phyloP scores from a whole-genome alignment of 2,888 invertebrate species.

The Spodoptera littoralis region DNA sequence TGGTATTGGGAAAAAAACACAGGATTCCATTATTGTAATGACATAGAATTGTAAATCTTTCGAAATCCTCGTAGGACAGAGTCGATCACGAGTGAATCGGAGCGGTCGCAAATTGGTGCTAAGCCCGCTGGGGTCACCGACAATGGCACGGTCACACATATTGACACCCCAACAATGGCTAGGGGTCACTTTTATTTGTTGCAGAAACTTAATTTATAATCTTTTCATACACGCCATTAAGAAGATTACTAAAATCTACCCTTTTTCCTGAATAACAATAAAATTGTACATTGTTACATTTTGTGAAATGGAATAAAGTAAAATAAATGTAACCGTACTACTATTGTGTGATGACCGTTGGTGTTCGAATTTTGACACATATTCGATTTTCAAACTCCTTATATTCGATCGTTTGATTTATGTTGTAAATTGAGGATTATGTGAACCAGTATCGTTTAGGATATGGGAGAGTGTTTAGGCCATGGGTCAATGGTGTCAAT shows the following conservation, averaged over 20 bases:
- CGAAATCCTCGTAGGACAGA: conserved; percentile 68
- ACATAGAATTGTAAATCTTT: conserved; percentile 69
- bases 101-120: conserved; percentile 84
- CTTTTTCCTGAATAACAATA: conserved; percentile 87
- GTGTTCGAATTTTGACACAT: conserved; percentile 82
- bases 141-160: conserved; percentile 87
- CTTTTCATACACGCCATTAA: conserved; percentile 89
- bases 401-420: conserved; percentile 85
- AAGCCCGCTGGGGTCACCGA: conserved; percentile 84
- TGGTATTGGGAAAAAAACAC: conserved; percentile 36
- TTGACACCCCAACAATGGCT: conserved; percentile 87
- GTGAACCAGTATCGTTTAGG: conserved; percentile 68
- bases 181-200: conserved; percentile 89
- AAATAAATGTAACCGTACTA: conserved; percentile 83
- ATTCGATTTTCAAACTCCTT: conserved; percentile 81
- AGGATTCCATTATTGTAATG: conserved; percentile 69
- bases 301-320: conserved; percentile 79
- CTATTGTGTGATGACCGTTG: conserved; percentile 81
- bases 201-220: conserved; percentile 89
- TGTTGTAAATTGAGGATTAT: conserved; percentile 75
- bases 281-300: conserved; percentile 87
- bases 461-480: conserved; percentile 77
- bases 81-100: conserved; percentile 79
- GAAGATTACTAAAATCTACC: conserved; percentile 88
- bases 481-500: conserved; percentile 83